Evolutionary conservation across 2,888 invertebrate genomes (phyloP).

Genomic region (Diaprepes abbreviatus): DNA sequence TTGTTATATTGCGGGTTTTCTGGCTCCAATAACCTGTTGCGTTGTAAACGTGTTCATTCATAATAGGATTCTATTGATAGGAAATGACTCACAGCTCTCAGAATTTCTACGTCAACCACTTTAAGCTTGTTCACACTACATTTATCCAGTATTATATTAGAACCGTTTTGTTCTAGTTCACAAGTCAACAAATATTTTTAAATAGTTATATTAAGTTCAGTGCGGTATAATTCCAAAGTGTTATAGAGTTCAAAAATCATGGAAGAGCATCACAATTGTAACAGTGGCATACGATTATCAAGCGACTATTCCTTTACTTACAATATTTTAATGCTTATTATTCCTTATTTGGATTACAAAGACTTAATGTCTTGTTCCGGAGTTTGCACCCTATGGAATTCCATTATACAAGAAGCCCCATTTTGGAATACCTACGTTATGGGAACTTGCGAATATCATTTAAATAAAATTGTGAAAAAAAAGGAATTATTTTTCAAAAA

Average conservation of each 20-base stretch:
- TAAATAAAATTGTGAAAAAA: background rate
- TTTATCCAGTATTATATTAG: too few species aligned
- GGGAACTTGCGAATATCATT: background rate
- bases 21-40: too few species aligned
- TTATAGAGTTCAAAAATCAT: background rate
- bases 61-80: too few species aligned
- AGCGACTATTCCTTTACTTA: background rate
- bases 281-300: background rate
- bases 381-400: background rate
- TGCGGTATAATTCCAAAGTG: too few species aligned
- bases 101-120: too few species aligned
- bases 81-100: too few species aligned
- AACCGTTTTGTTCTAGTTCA: too few species aligned
- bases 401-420: background rate
- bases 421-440: background rate
- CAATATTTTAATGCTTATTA: background rate
- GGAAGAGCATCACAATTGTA: background rate
- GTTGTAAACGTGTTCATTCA: too few species aligned
- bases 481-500: background rate
- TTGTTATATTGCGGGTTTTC: too few species aligned
- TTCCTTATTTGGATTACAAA: background rate
- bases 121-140: too few species aligned
- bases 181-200: too few species aligned
- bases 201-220: too few species aligned
- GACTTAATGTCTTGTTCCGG: background rate